phyloP scores from a whole-genome alignment of 2,113 vertebrate genomes.

The Coregonus clupeaformis region DNA sequence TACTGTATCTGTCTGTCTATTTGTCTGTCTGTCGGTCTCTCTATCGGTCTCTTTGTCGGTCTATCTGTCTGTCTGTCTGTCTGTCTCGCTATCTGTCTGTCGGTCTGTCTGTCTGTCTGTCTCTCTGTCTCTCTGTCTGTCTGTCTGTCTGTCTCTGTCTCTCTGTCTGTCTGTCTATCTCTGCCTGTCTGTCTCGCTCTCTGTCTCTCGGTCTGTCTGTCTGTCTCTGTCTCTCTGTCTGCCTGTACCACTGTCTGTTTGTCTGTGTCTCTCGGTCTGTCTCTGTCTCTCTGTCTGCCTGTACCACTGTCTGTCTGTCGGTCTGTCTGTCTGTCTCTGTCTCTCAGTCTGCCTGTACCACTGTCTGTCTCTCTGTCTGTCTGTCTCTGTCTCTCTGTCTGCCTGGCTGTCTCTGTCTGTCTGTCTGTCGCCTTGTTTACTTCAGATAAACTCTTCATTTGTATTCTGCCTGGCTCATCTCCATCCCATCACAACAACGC shows the following conservation, averaged over 20 bases:
- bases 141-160: neutral
- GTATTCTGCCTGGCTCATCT: neutral
- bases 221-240: no score
- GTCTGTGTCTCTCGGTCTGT: neutral
- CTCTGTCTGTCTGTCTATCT: no score
- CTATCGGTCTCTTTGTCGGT: no score
- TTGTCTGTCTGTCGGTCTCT: no score
- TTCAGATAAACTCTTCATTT: neutral
- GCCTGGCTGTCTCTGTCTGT: neutral
- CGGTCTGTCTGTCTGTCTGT: neutral
- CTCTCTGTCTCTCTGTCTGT: neutral
- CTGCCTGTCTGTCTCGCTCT: no score
- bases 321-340: no score
- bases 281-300: neutral
- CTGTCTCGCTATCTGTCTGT: neutral
- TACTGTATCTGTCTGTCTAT: neutral
- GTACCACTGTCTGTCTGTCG: neutral
- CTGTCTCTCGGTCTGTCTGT: neutral
- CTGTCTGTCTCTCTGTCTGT: no score
- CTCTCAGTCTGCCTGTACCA: no score
- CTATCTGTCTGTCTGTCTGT: neutral
- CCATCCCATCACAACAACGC: conserved; percentile 2
- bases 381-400: no score
- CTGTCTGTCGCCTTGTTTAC: neutral
- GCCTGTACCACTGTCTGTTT: neutral